Evolutionary conservation across 2,113 vertebrate species (phyloP), one percentile per base, ranked within the genome.

Genomic region (Strix uralensis): DNA sequence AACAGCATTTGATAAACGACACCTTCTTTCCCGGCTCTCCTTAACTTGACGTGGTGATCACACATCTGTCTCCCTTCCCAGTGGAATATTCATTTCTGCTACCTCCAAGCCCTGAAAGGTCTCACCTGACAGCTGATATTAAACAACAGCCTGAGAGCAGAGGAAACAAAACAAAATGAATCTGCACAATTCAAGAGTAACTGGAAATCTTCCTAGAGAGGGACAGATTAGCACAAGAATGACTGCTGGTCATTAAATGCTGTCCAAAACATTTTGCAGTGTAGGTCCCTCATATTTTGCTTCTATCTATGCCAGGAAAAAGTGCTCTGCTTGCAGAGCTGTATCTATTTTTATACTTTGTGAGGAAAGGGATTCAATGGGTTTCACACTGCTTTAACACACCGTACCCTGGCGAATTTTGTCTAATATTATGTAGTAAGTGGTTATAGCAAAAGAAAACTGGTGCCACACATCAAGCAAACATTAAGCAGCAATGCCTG

Each of bases 61-160:
- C 89, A 94, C 65, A 84, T 77, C 66, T 78, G 32, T 25, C 62
- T 86, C 25, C 78, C 46, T 62, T 86, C 78, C 62, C 67, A 38
- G n/a, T 3, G 70, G 36, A 92, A 88, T 63, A 81, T 81, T 85
- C 59, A 93, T 75, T 95, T 82, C 88, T 91, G 54, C 92, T 97
- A 46, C 59, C 72, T 89, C 46, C 88, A 61, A 88, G 74, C 29
- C 47, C 58, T 47, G 63, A 92, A 65, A 91, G 55, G 87, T 92
- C 54, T 92, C 85, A 94, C 63, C 81, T 96, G 87, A 59, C 73
- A 13, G 61, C 7, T 93, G 77, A 87, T 62, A 90, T 73, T 85
- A 97, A 96, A 23, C 81, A 91, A 94, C 10, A 93, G 47, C 51
- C 34, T 81, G 88, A 96, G 69, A 92, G 87, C 62, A 93, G 15